Conservation (phyloP, 1,140 invertebrate genomes). For the Mya arenaria region DNA sequence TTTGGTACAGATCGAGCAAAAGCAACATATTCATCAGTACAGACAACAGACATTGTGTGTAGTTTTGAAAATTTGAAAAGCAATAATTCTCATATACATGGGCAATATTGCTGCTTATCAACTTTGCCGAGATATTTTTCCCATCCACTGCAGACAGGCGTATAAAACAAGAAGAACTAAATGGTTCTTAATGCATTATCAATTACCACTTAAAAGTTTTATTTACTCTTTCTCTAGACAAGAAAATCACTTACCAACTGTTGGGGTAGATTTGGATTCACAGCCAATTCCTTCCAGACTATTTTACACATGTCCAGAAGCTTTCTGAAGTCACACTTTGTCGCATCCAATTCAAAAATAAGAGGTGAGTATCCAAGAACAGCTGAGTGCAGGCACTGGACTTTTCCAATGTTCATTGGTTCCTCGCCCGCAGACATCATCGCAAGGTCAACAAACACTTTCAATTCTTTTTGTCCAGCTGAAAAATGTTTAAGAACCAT, state of each 20-base stretch:
- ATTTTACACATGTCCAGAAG: conserved; percentile 68
- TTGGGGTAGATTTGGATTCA: conserved; percentile 66
- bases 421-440: conserved; percentile 76
- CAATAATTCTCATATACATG: background rate
- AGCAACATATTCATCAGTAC: background rate
- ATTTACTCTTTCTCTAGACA: too few relatives aligned
- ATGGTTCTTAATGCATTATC: too few relatives aligned
- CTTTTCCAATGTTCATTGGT: conserved; percentile 67
- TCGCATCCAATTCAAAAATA: conserved; percentile 69
- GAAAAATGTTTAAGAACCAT: background rate
- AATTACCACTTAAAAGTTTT: too few relatives aligned
- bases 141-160: too few relatives aligned
- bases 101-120: too few relatives aligned
- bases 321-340: conserved; percentile 55
- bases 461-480: conserved; percentile 72
- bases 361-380: conserved; percentile 75
- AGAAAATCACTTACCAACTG: conserved; percentile 73
- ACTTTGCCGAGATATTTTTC: too few relatives aligned
- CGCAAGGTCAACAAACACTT: conserved; percentile 78
- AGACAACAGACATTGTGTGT: conserved; percentile 1
- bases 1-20: background rate
- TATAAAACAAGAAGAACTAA: too few relatives aligned
- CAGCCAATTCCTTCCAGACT: conserved; percentile 69
- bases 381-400: conserved; percentile 72
- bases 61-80: background rate